A percentile compares a stretch with the other conserved stretches of the same genome.
Evolutionary conservation across 2,888 invertebrate species (phyloP).

Genomic region (Nomada goodeniana): DNA sequence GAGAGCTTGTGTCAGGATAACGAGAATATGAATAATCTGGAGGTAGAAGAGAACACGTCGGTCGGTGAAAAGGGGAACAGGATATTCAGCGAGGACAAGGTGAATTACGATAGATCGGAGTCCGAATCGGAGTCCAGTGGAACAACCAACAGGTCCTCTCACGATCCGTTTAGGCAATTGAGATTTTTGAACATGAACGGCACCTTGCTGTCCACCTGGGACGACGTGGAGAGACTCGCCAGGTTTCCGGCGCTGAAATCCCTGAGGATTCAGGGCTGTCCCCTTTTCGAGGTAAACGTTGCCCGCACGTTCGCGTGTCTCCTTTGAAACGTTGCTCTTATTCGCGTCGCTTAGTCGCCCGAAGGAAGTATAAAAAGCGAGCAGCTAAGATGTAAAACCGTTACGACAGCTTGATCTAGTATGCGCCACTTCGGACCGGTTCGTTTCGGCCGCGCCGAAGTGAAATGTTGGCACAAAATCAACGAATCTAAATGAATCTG

Average conservation of each 20-base stretch:
- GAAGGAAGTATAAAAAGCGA: constrained; percentile 7
- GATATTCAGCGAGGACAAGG: constrained; percentile 77
- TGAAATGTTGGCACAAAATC: constrained; percentile 51
- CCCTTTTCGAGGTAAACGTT: constrained; percentile 85
- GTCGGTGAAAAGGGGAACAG: constrained; percentile 69
- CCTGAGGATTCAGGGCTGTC: constrained; percentile 92
- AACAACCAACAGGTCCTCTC: constrained; percentile 79
- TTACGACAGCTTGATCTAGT: constrained; percentile 40
- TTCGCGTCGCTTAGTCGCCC: neutral
- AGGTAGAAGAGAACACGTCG: constrained; percentile 56
- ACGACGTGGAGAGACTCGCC: constrained; percentile 94
- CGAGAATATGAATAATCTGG: constrained; percentile 76
- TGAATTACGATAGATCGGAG: constrained; percentile 85
- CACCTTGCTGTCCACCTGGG: constrained; percentile 93
- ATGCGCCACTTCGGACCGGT: constrained; percentile 17
- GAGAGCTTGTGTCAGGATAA: constrained; percentile 72
- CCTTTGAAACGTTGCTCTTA: neutral
- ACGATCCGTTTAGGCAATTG: constrained; percentile 87
- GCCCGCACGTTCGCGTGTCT: neutral
- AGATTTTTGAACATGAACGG: constrained; percentile 94
- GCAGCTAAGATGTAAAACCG: constrained; percentile 11
- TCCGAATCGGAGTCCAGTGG: constrained; percentile 86
- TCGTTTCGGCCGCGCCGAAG: constrained; percentile 26
- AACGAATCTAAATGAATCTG: constrained; percentile 28
- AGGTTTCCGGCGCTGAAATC: constrained; percentile 93